A percentile compares a stretch with the other conserved stretches of the same genome.
These are phyloP conservation scores for Aphelenchoides besseyi DNA, from an alignment of 1,140 invertebrate genomes.

Conservation along the genomic window DNA sequence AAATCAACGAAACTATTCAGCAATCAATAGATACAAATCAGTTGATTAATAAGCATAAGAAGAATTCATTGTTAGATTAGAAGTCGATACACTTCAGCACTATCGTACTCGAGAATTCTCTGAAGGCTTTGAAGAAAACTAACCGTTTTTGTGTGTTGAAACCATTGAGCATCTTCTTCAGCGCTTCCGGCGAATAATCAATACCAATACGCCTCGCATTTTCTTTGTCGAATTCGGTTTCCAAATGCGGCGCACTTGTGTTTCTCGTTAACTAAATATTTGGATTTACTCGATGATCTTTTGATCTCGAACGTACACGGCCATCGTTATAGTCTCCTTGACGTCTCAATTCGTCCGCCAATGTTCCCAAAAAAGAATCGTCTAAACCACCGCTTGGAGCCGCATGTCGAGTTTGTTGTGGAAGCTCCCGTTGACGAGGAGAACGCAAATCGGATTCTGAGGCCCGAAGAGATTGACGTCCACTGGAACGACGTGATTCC, in stretches of 20 bases:
- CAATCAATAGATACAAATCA: too few relatives aligned
- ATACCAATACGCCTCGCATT: neutral
- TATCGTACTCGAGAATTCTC: too few relatives aligned
- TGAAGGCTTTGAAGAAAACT: neutral
- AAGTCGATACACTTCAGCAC: too few relatives aligned
- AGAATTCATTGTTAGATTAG: too few relatives aligned
- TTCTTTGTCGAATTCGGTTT: constrained; percentile 18
- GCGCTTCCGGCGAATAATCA: constrained; percentile 11
- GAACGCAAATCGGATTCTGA: neutral
- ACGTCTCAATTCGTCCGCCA: constrained; percentile 1
- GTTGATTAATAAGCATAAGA: too few relatives aligned
- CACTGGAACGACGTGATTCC: constrained; percentile 17
- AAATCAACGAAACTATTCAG: too few relatives aligned
- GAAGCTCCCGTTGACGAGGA: neutral
- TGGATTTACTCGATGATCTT: neutral
- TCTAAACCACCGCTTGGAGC: neutral
- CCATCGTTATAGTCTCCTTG: constrained; percentile 1
- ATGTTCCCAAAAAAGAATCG: constrained; percentile 8
- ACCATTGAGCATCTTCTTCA: constrained; percentile 1
- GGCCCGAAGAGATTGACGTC: neutral
- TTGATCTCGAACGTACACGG: neutral
- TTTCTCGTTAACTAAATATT: constrained; percentile 16
- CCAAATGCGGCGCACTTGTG: constrained; percentile 18
- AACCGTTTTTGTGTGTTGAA: neutral
- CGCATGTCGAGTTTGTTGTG: neutral